phyloP scores from a whole-genome alignment of 1,140 invertebrate species.

The Anoplophora glabripennis region DNA sequence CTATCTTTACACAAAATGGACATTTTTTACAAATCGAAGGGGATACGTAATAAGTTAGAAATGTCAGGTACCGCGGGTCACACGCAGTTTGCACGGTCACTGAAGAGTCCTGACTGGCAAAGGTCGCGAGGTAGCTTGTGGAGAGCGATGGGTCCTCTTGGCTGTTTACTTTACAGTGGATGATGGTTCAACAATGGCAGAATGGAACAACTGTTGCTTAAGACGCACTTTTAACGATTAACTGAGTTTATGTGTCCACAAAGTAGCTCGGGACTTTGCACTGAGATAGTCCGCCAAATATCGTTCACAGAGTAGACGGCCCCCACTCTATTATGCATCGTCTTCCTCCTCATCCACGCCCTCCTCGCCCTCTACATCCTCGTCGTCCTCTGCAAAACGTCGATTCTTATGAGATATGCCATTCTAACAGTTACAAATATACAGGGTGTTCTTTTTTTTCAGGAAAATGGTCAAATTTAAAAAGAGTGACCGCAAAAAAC shows the following conservation, averaged over 20 bases:
- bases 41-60: conserved; percentile 47
- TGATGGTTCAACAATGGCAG: not conserved
- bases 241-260: conserved; percentile 34
- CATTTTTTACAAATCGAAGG: conserved; percentile 50
- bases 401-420: no score
- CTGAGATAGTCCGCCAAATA: conserved; percentile 42
- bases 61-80: conserved; percentile 45
- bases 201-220: conserved; percentile 3
- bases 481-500: no score
- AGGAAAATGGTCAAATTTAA: no score
- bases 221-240: conserved; percentile 16
- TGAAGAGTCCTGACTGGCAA: conserved; percentile 24
- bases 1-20: conserved; percentile 51
- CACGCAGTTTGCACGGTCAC: conserved; percentile 38
- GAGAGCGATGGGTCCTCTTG: conserved; percentile 10
- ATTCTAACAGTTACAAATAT: no score
- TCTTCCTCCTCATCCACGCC: conserved; percentile 44
- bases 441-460: no score
- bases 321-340: conserved; percentile 46
- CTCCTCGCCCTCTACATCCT: conserved; percentile 46
- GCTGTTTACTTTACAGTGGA: not conserved
- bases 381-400: conserved; percentile 45
- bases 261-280: conserved; percentile 45
- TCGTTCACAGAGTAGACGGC: conserved; percentile 34
- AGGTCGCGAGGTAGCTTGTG: conserved; percentile 42